Evolutionary conservation across 2,113 vertebrate species (phyloP).

Genomic region (Austrofundulus limnaeus): DNA sequence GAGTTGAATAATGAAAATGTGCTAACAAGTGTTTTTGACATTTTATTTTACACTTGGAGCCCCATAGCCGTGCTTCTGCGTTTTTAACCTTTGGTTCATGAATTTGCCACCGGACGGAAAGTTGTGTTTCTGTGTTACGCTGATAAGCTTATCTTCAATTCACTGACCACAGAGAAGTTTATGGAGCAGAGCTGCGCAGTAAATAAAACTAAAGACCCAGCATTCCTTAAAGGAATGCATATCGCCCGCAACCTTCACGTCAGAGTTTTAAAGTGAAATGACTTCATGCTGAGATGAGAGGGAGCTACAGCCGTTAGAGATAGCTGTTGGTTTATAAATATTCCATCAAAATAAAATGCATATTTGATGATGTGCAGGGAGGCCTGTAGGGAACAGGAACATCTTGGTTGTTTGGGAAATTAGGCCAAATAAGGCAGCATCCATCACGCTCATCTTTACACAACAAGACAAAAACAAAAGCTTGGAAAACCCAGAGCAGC

Average conservation of each 20-base stretch:
- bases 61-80: too few relatives aligned
- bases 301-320: too few relatives aligned
- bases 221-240: too few relatives aligned
- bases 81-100: conserved; percentile 39
- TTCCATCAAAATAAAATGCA: conserved; percentile 66
- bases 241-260: too few relatives aligned
- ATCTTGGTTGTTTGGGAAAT: conserved; percentile 58
- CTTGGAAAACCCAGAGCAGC: conserved; percentile 29
- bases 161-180: conserved; percentile 16
- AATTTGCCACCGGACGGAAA: conserved; percentile 10
- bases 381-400: conserved; percentile 49
- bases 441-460: conserved; percentile 11
- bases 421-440: conserved; percentile 67
- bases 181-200: too few relatives aligned
- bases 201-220: too few relatives aligned
- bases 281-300: too few relatives aligned
- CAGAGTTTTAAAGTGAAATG: too few relatives aligned
- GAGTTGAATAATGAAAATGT: too few relatives aligned
- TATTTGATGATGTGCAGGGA: conserved; percentile 60
- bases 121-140: conserved; percentile 26
- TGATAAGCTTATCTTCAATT: conserved; percentile 43
- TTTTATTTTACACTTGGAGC: too few relatives aligned
- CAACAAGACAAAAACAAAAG: conserved; percentile 47
- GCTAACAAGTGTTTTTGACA: too few relatives aligned
- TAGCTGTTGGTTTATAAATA: too few relatives aligned